Evolutionary conservation across 2,888 invertebrate genomes (phyloP), one percentile per base, ranked within the genome.

Genomic region (Drosophila acutilabella): DNA sequence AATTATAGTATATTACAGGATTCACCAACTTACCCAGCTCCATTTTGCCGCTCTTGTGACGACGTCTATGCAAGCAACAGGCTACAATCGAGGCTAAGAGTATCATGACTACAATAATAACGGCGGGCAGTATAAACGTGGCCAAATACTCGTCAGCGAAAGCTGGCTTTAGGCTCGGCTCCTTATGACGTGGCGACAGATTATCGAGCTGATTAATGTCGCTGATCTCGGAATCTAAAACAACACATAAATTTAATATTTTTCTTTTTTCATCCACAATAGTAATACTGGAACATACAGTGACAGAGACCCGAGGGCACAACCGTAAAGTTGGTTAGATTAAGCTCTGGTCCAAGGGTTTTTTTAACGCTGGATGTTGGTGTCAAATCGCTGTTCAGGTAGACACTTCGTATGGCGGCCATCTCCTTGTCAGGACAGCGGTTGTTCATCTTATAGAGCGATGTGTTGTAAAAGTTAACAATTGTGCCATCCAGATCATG

Each of bases 41-140:
- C 96, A 96, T 95, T 93, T 97, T 96, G 73, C 98, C 97, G 56
- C 96, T 96, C 78, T 96, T 94, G 78, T 96, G 94, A 75, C 96
- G 94, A 84, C 96, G 94, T 80, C 97, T 94, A 90, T 98, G 98
- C 53, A 98, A 93, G 58, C 97, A 95, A 89, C 98, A 97, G 1
- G 98, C 98, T 59, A 98, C 95, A 59, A 98, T 93, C 0, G 96
- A 95, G 0, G 98, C 97, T 47, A 98, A 93, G 13, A 98, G 92
- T 41, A 98, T 93, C 96, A 99, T 98, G 18, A 96, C 95, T 0
- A 97, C 95, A 66, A 98, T 97, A 33, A 98, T 96, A 13, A 97
- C 94, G 0, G 97, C 96, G 0, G 99, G 98, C 64, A 98, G 94
- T 42, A 98, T 95, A 77, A 97, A 97, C 10, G 98, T 98, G 54